Base-by-base conservation (phyloP, 2,797 vertebrate genomes). In the Notamacropus eugenii region DNA sequence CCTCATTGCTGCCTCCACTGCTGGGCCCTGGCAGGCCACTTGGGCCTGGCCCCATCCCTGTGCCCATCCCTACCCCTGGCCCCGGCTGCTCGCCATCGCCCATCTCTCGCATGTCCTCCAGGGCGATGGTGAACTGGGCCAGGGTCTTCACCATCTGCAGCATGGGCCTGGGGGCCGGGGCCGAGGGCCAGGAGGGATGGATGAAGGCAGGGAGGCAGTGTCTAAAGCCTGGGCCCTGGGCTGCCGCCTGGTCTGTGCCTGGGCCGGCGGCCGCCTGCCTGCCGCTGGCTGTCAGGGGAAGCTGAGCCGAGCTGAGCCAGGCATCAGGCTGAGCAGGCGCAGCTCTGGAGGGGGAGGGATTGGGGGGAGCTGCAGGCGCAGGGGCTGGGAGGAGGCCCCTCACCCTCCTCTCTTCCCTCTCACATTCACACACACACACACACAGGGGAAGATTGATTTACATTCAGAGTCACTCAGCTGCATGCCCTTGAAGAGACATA, bases 141-240 rank as follows among this genome's bases (percentile, higher is more conserved):
- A 99, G 99, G 98, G 99, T 99, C 98, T 99, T 99, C 98, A 99
- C 99, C 99, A 99, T 99, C 99, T 99, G 99, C 99, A 99, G 99
- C 99, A 99, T 99, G 8, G 92, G 92, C 96, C 92, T 40, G 96
- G 95, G 34, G 5, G 6, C 40, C 93, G 34, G n/a, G 56, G 74
- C 92, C 34, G 13, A 24, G 12, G 14, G 29, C 52, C 54, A 50
- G 74, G 27, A 91, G 40, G 24, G 74, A 19, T 87, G 74, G 74
- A 46, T 87, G 74, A 50, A 87, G 74, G 74, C 22, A 87, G 40
- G 40, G 74, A 46, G 40, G 74, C 74, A 87, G 74, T 50, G 24
- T 6, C 40, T 87, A 50, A 40, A 87, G 74, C 74, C 40, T 34
- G 22, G 74, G 74, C 74, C 67, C 74, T 4, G 40, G 11, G 74